Conservation (phyloP, 2,113 vertebrate species). For the Chaetodon auriga region DNA sequence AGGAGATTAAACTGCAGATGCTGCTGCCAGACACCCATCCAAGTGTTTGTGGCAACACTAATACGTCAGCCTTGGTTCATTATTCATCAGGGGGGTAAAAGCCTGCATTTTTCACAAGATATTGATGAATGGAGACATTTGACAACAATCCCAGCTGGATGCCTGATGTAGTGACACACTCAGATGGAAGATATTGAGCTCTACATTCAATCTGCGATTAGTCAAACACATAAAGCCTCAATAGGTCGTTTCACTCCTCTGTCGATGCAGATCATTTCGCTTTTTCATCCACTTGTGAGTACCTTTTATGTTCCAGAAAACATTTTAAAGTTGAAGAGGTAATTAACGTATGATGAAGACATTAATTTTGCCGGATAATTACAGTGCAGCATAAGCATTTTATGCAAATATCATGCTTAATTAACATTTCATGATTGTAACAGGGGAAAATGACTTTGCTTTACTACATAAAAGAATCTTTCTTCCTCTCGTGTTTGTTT, state of each 20-base stretch:
- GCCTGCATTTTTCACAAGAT: constrained; percentile 18
- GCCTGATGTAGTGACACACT: constrained; percentile 24
- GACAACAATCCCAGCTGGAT: constrained; percentile 55
- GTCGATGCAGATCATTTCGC: background rate
- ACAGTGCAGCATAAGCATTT: constrained; percentile 55
- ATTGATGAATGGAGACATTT: constrained; percentile 57
- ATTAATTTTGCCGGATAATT: constrained; percentile 67
- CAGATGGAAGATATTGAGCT: constrained; percentile 38
- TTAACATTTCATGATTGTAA: constrained; percentile 49
- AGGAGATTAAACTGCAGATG: constrained; percentile 3
- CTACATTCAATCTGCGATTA: constrained; percentile 17
- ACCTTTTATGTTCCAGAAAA: constrained; percentile 31
- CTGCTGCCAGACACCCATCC: constrained; percentile 20
- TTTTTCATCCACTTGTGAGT: constrained; percentile 6
- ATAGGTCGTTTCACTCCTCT: background rate
- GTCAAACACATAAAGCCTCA: constrained; percentile 18
- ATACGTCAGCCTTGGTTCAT: constrained; percentile 31
- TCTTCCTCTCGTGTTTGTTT: constrained; percentile 8
- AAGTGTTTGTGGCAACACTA: constrained; percentile 21
- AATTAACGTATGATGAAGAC: constrained; percentile 69
- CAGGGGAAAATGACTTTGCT: constrained; percentile 29
- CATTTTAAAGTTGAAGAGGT: constrained; percentile 41
- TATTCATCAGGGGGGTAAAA: constrained; percentile 23
- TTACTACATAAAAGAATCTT: constrained; percentile 1
- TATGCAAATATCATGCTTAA: constrained; percentile 58